Evolutionary conservation across 2,797 vertebrate genomes (phyloP), one percentile per base, ranked within the genome.

Genomic region (Karalla daura): DNA sequence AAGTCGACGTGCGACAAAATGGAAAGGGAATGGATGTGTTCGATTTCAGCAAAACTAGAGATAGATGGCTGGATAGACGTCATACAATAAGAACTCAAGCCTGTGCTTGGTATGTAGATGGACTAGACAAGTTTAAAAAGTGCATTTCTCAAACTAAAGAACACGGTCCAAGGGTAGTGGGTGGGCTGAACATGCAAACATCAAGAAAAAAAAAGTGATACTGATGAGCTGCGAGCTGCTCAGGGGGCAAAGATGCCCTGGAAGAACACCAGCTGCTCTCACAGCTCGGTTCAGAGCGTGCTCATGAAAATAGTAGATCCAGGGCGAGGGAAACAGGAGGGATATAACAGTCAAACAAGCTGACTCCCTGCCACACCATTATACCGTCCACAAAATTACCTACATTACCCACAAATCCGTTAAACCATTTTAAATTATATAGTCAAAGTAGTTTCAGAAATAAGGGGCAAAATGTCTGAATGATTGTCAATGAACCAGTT

Each of bases 211-310:
- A 46, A 52, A 53, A 50, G 41, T 21, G 41, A 55, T 14, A 18
- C 5, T 0, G 28, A 50, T 15, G 51, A 33, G 35, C 51, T 35
- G 11, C 1, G 21, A 47, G 39, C 11, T 5, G 52, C 67, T 66
- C 40, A n/a, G 47, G 37, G 33, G 69, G 68, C 60, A 59, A 35
- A 1, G 56, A 35, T 18, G 14, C 46, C 14, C 43, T 74, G 52
- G 24, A 43, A 30, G 59, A 71, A 74, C 63, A 61, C 54, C 76
- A 77, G 60, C 61, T 69, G 76, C n/a, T 77, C 71, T 21, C 37
- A 2, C 52, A 60, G 70, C 64, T 50, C 53, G 58, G 55, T 63
- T 53, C 35, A 33, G 60, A 47, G 46, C 56, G 12, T 2, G 17
- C 14, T 59, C 24, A 18, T 21, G 32, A 51, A n/a, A n/a, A n/a